Evolutionary conservation across 2,797 vertebrate genomes (phyloP).

Genomic region (Ptychobarbus kaznakovi): DNA sequence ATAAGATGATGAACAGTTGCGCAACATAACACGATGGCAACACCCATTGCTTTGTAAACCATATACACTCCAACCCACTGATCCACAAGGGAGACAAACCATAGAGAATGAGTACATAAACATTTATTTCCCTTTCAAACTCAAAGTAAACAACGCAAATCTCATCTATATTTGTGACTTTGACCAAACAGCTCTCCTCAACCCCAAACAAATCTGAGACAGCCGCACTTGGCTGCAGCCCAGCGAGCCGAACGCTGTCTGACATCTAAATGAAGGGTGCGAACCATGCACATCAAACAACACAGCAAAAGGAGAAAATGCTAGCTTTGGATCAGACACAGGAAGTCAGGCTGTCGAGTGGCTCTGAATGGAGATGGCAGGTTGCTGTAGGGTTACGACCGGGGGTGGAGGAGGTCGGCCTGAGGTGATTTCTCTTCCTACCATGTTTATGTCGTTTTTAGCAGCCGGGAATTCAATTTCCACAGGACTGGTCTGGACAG

Average conservation of each 20-base stretch:
- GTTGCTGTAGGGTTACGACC: conserved; percentile 55
- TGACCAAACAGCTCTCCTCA: neutral
- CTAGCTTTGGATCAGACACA: conserved; percentile 57
- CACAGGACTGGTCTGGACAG: conserved; percentile 70
- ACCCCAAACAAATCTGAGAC: conserved; percentile 1
- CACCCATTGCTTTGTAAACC: neutral
- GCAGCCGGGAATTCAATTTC: conserved; percentile 78
- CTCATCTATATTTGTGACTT: neutral
- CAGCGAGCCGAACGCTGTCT: neutral
- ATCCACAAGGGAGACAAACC: neutral
- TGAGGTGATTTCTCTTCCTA: conserved; percentile 80
- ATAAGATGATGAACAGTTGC: neutral
- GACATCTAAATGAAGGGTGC: neutral
- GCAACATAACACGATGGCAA: neutral
- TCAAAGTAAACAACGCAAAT: neutral
- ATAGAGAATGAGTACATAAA: neutral
- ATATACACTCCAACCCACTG: neutral
- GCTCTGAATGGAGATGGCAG: conserved; percentile 41
- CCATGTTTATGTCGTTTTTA: conserved; percentile 87
- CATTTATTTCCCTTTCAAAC: neutral
- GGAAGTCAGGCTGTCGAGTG: conserved; percentile 49
- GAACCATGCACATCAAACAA: conserved; percentile 46
- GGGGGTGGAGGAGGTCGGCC: conserved; percentile 61
- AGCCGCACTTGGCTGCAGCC: neutral
- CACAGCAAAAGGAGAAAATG: conserved; percentile 20